These are phyloP conservation scores for Brachystomella parvula DNA, from an alignment of 1,140 invertebrate species.

Conservation along the genomic window DNA sequence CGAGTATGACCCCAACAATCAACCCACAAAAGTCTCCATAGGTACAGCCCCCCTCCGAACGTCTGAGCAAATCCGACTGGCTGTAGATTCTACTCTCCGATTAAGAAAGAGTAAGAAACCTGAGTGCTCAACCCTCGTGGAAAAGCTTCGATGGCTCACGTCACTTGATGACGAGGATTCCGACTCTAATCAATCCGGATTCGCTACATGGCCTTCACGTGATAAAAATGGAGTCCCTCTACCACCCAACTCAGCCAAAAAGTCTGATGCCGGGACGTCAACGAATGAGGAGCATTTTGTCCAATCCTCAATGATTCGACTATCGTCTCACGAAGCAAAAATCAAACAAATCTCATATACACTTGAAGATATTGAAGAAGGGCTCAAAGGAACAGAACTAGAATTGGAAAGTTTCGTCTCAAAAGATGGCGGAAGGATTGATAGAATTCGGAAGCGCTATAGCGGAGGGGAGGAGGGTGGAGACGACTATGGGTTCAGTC, in stretches of 20 bases:
- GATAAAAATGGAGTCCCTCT: conserved; percentile 30
- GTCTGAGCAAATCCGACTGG: conserved; percentile 35
- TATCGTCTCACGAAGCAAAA: conserved; percentile 33
- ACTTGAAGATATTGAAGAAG: conserved; percentile 37
- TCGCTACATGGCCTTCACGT: conserved; percentile 37
- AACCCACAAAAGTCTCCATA: conserved; percentile 27
- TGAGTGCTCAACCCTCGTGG: conserved; percentile 36
- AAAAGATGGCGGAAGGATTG: conserved; percentile 32
- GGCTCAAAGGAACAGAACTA: conserved; percentile 32
- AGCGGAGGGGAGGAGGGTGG: conserved; percentile 27
- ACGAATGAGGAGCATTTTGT: conserved; percentile 33
- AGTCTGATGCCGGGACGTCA: conserved; percentile 35
- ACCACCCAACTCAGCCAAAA: conserved; percentile 7
- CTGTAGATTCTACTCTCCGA: conserved; percentile 31
- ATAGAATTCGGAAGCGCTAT: conserved; percentile 32
- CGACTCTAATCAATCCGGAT: conserved; percentile 31
- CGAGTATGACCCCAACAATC: neutral
- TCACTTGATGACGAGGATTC: conserved; percentile 33
- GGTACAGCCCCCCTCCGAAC: conserved; percentile 36
- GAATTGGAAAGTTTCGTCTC: conserved; percentile 35
- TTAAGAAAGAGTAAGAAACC: conserved; percentile 29
- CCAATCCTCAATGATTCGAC: conserved; percentile 19
- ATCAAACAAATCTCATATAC: conserved; percentile 37
- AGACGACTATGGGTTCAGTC: conserved; percentile 37
- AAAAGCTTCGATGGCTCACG: conserved; percentile 38